These are phyloP conservation scores for Anabas testudineus DNA, from an alignment of 2,797 vertebrate species.

Conservation along the genomic window DNA sequence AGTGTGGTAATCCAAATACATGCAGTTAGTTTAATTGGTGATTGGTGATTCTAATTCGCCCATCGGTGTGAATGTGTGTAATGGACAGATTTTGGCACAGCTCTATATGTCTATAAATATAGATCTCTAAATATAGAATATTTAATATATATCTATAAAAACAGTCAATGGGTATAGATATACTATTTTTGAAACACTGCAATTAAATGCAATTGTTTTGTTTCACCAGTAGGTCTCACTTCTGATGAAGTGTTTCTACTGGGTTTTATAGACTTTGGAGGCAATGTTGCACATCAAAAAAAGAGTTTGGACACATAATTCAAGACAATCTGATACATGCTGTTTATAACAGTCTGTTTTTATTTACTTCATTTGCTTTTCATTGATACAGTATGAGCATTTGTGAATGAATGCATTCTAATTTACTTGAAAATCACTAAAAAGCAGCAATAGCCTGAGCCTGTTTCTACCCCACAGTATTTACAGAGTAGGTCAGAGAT, in stretches of 20 bases:
- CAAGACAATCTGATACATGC: constrained; percentile 3
- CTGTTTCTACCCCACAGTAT: constrained; percentile 37
- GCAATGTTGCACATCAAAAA: not conserved
- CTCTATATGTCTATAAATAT: too few species aligned
- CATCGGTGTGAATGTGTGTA: too few species aligned
- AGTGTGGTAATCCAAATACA: too few species aligned
- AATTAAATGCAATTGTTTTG: not conserved
- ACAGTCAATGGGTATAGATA: too few species aligned
- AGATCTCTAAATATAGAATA: too few species aligned
- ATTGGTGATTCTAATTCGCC: too few species aligned
- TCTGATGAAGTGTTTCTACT: not conserved
- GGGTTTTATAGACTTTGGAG: too few species aligned
- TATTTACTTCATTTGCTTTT: constrained; percentile 18
- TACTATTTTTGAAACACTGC: too few species aligned
- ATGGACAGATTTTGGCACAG: too few species aligned
- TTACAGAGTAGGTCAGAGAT: constrained; percentile 44
- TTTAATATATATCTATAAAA: too few species aligned
- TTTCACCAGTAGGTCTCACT: not conserved
- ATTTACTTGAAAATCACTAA: constrained; percentile 31
- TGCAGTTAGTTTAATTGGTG: too few species aligned
- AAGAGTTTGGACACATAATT: too few species aligned
- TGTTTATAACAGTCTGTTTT: constrained; percentile 28
- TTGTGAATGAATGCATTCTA: constrained; percentile 16
- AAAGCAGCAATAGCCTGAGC: constrained; percentile 35
- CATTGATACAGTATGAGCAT: constrained; percentile 18